phyloP scores from a whole-genome alignment of 2,113 vertebrate genomes.

The Austrofundulus limnaeus region DNA sequence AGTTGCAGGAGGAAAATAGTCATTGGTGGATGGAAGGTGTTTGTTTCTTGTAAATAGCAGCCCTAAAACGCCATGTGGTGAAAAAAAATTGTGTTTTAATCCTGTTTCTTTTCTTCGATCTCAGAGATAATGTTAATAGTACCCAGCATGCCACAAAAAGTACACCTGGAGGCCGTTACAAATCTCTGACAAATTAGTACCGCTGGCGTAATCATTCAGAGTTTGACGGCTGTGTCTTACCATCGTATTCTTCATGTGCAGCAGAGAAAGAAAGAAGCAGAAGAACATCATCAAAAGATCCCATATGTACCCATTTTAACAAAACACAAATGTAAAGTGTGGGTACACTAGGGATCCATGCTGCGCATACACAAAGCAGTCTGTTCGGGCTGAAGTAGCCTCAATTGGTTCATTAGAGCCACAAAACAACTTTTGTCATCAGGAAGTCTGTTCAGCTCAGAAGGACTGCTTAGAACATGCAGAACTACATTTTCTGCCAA shows the following conservation, averaged over 20 bases:
- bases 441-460: constrained; percentile 34
- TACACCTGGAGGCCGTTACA: constrained; percentile 28
- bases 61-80: constrained; percentile 5
- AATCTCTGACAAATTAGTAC: constrained; percentile 65
- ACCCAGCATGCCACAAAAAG: constrained; percentile 54
- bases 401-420: background rate
- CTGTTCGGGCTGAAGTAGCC: constrained; percentile 40
- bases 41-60: constrained; percentile 13
- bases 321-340: constrained; percentile 38
- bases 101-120: background rate
- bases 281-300: constrained; percentile 73
- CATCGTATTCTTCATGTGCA: constrained; percentile 82
- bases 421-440: background rate
- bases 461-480: constrained; percentile 60
- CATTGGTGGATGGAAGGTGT: constrained; percentile 31
- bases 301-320: constrained; percentile 64
- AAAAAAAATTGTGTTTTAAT: background rate
- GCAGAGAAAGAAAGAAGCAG: constrained; percentile 75
- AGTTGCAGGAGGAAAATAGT: constrained; percentile 43
- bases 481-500: constrained; percentile 56
- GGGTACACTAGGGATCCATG: constrained; percentile 74
- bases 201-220: constrained; percentile 42
- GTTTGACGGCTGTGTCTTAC: constrained; percentile 78
- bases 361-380: constrained; percentile 57
- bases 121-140: constrained; percentile 42